Evolutionary conservation across 1,140 invertebrate species (phyloP).

Genomic region (Listronotus oregonensis): DNA sequence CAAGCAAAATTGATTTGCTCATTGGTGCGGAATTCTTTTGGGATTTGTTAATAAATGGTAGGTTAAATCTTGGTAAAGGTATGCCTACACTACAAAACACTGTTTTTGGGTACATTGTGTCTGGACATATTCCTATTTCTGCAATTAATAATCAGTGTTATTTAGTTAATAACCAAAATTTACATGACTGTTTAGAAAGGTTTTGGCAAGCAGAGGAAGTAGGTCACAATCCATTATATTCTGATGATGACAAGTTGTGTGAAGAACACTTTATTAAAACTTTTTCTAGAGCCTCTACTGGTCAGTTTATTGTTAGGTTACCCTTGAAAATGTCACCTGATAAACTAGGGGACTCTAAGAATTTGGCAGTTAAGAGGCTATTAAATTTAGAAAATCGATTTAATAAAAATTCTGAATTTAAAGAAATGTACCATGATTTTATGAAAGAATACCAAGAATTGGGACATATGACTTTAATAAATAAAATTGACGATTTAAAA

Average conservation of each 20-base stretch:
- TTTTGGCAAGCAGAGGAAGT: constrained; percentile 20
- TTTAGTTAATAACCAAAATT: constrained; percentile 6
- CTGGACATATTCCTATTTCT: constrained; percentile 8
- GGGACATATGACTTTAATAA: constrained; percentile 42
- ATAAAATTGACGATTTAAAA: constrained; percentile 9
- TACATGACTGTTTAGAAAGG: constrained; percentile 8
- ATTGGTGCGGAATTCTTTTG: too few relatives aligned
- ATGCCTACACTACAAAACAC: constrained; percentile 17
- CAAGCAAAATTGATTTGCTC: too few relatives aligned
- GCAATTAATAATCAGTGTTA: constrained; percentile 5
- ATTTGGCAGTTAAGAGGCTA: constrained; percentile 21
- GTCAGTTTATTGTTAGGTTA: constrained; percentile 43
- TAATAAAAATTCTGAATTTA: constrained; percentile 7
- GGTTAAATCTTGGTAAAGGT: too few relatives aligned
- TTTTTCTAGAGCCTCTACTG: constrained; percentile 34
- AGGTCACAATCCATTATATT: not conserved
- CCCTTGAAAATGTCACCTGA: constrained; percentile 39
- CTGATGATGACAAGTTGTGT: constrained; percentile 40
- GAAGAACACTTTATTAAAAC: constrained; percentile 43
- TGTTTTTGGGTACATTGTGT: constrained; percentile 5
- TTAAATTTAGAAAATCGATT: constrained; percentile 25
- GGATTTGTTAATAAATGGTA: too few relatives aligned
- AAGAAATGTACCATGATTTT: constrained; percentile 42
- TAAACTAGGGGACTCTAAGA: constrained; percentile 38
- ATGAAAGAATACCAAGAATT: too few relatives aligned